Evolutionary conservation across 2,888 invertebrate genomes (phyloP), one percentile per base, ranked within the genome.

Genomic region (Boloria selene): DNA sequence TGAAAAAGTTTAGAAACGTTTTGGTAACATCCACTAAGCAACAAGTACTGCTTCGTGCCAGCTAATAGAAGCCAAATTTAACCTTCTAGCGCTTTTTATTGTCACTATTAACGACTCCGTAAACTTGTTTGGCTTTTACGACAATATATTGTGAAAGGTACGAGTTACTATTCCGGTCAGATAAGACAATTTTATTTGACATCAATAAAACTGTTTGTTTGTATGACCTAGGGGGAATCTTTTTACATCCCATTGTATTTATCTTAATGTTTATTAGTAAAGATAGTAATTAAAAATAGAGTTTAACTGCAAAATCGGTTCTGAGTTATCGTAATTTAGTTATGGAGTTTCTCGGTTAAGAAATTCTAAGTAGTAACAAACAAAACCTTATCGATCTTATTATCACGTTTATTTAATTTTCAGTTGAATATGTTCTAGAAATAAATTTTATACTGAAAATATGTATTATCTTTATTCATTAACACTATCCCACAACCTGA

Each of bases 101-200:
- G 76, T 71, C 70, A 71, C 78, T 77, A 81, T 81, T 82, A 86
- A 83, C 76, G 77, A 74, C 77, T 81, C 74, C 79, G 84, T 84
- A 82, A 83, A 81, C 78, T 45, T 51, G 80, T 73, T 77, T 77
- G 75, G 78, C 78, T 78, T 82, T 85, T 82, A 86, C 81, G 81
- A 77, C 67, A 74, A 72, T 72, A 72, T 83, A 78, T 80, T 77
- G 79, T 77, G 79, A 78, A 79, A 80, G 77, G 77, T 78, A 73
- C 75, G 75, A 78, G 77, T 82, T 80, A 77, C 79, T 77, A 77
- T 82, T 80, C 79, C 80, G 81, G 76, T 74, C 75, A 72, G 77
- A 80, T 76, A 78, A 77, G 72, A 72, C 68, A 70, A 68, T 70
- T 66, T 68, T 70, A 72, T 69, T 71, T 70, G 65, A 66, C 49